phyloP scores from a whole-genome alignment of 2,113 vertebrate genomes.

The Rhynchomys soricoides region DNA sequence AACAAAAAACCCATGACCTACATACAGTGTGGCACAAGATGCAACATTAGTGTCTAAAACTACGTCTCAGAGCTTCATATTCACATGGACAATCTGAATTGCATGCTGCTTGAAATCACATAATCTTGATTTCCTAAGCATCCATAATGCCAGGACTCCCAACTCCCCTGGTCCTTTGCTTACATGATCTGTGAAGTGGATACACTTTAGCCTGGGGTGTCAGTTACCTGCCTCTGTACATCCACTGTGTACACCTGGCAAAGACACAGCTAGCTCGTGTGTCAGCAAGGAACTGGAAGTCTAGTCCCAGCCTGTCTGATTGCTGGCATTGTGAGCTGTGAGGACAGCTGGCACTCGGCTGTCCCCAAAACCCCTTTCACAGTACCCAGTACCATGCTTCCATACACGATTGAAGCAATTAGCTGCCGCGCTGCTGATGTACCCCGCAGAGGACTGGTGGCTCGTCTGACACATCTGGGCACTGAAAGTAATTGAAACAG shows the following conservation, averaged over 20 bases:
- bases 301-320: slow-evolving; percentile 87
- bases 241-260: neutral
- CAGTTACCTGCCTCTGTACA: neutral
- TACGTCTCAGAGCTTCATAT: neutral
- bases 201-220: rapidly evolving
- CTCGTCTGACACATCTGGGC: slow-evolving; percentile 99
- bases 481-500: slow-evolving; percentile 99
- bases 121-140: neutral
- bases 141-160: neutral
- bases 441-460: slow-evolving; percentile 95
- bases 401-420: slow-evolving; percentile 98
- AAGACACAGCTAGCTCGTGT: neutral
- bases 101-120: neutral
- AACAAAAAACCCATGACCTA: neutral
- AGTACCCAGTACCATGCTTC: slow-evolving; percentile 91
- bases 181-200: rapidly evolving
- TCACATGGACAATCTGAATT: neutral
- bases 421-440: slow-evolving; percentile 95
- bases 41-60: slow-evolving; percentile 61
- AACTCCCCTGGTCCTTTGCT: neutral
- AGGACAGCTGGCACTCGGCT: slow-evolving; percentile 97
- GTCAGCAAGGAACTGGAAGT: slow-evolving; percentile 34
- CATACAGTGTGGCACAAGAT: neutral
- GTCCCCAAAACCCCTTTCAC: slow-evolving; percentile 92
- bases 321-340: slow-evolving; percentile 87